phyloP scores from a whole-genome alignment of 1,140 invertebrate genomes.

The Meteorus sp. region DNA sequence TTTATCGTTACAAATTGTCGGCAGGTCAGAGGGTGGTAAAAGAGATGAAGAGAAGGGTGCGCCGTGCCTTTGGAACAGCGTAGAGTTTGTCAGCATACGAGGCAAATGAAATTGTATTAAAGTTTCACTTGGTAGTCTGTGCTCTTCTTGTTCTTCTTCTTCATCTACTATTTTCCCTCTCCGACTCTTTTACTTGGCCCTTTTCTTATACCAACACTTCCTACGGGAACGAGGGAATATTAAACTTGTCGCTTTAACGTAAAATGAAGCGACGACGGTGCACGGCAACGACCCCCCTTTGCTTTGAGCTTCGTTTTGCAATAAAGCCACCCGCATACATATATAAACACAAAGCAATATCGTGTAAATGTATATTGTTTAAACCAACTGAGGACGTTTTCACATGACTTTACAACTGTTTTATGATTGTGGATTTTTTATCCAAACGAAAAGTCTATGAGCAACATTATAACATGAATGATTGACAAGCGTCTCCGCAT shows the following conservation, averaged over 20 bases:
- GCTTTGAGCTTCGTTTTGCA: constrained; percentile 6
- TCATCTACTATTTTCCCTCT: background rate
- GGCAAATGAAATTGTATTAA: constrained; percentile 56
- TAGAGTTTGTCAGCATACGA: constrained; percentile 49
- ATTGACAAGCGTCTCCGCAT: no score
- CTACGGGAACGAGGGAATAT: constrained; percentile 36
- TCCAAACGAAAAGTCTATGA: constrained; percentile 2
- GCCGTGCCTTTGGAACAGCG: constrained; percentile 1
- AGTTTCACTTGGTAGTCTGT: constrained; percentile 43
- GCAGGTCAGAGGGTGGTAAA: constrained; percentile 17
- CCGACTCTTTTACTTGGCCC: constrained; percentile 27
- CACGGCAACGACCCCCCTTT: background rate
- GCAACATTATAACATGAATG: background rate
- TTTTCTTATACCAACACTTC: constrained; percentile 32
- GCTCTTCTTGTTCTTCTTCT: constrained; percentile 26
- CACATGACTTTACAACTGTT: constrained; percentile 5
- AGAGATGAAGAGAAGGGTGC: no score
- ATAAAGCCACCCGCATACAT: constrained; percentile 19
- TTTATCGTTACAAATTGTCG: background rate
- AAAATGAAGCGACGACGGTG: constrained; percentile 43
- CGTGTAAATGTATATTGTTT: no score
- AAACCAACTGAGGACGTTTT: constrained; percentile 7
- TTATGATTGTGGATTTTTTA: constrained; percentile 5
- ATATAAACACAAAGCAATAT: constrained; percentile 3
- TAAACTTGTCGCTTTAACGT: constrained; percentile 54